Base-by-base conservation (phyloP, 1,140 invertebrate genomes). In the Ceratosolen fusciceps region DNA sequence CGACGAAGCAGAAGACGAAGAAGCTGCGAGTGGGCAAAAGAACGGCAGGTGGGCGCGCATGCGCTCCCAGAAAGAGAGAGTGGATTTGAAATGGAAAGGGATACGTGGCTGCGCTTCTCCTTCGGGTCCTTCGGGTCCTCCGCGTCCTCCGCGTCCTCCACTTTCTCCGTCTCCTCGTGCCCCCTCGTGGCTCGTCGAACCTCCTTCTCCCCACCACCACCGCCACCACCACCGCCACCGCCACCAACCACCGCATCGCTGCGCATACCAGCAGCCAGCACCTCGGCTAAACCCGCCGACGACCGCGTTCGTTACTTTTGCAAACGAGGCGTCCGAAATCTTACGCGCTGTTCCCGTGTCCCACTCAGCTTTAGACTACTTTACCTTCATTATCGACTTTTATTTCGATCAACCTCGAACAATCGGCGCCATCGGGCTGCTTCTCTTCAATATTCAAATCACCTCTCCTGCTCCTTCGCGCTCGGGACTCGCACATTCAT, bases 61-160 rank as follows among this genome's bases (percentile, higher is more conserved):
- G 75, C 65, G 75, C 52, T 14, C 14, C 24, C 10, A 71, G 43
- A 60, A 52, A 62, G 54, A 74, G 65, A 80, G 52, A 68, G 78
- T 74, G 60, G 26, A 80, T 65, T 79, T 58, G 70, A 79, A 78
- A 79, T 37, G 70, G 77, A 79, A 79, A 79, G 77, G 77, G 77
- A 52, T 71, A 34, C 26, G 52, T 49, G 54, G 12, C 72, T 74
- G 2, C 24, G 39, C 34, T 58, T 54, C 60, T 39, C 12, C 65
- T 7, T n/a, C 0, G 21, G 37, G 9, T 65, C 31, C 29, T 37
- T 14, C 49, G 3, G 9, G 4, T 2, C 49, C 49, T 21, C 49
- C 4, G 16, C 8, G 16, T 21, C 49, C 49, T 14, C 10, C 14
- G 19, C 3, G 3, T 21, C 21, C 21, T 16, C 60, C 14, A 29